A percentile compares a stretch with the other conserved stretches of the same genome.
Conservation (phyloP, 2,888 invertebrate species). For the Scaptomyza cyrtandrae region DNA sequence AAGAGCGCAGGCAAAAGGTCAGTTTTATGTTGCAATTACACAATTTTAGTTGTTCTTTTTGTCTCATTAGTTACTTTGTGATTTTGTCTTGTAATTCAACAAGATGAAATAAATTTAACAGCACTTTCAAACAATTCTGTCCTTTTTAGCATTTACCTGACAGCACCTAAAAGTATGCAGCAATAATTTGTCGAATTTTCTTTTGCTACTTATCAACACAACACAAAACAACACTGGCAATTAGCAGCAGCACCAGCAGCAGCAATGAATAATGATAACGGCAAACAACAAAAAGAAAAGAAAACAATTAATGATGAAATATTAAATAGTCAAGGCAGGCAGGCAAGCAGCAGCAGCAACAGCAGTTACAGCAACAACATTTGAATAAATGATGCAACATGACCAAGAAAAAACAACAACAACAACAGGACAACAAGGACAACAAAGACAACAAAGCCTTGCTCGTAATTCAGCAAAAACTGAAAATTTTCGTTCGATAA, state of each 20-base stretch:
- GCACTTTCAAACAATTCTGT: too few species aligned
- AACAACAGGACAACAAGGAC: constrained; percentile 7
- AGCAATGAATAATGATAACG: background rate
- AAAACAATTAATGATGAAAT: constrained; percentile 66
- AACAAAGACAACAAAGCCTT: constrained; percentile 30
- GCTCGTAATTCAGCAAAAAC: constrained; percentile 44
- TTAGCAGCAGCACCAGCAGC: constrained; percentile 55
- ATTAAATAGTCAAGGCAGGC: constrained; percentile 47
- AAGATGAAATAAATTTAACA: too few species aligned
- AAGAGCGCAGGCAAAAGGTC: constrained; percentile 18
- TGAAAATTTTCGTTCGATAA: constrained; percentile 48
- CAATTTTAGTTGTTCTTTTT: background rate
- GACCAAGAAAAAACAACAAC: background rate
- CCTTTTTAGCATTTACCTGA: constrained; percentile 1
- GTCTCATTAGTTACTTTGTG: background rate
- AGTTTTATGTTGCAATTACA: constrained; percentile 10
- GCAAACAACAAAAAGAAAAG: background rate
- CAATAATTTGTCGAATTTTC: constrained; percentile 34
- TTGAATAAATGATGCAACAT: constrained; percentile 31
- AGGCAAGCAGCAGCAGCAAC: constrained; percentile 6
- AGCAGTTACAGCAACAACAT: background rate
- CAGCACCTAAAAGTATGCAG: constrained; percentile 9
- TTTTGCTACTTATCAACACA: constrained; percentile 46
- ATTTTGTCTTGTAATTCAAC: background rate
- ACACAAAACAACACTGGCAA: constrained; percentile 32